Percentiles rank a stretch among this genome's conserved stretches.
These are phyloP conservation scores for Alviniconcha marisindica DNA, from an alignment of 1,140 invertebrate genomes.

Conservation along the genomic window DNA sequence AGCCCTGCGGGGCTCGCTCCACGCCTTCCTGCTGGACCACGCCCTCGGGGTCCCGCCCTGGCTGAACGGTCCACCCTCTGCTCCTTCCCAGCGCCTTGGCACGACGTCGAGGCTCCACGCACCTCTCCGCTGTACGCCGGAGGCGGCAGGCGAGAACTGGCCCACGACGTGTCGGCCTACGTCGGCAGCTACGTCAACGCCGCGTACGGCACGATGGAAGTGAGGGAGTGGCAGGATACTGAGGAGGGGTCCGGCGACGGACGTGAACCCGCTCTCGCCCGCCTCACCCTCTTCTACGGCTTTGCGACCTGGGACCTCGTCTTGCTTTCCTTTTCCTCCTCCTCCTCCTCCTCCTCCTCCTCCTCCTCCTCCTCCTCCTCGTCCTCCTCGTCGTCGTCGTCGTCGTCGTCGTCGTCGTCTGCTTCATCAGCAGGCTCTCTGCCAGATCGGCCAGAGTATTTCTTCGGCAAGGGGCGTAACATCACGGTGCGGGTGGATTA, in stretches of 20 bases:
- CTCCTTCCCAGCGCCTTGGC: conserved; percentile 57
- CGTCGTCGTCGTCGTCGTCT: background rate
- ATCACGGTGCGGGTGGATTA: conserved; percentile 36
- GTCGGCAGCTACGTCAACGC: conserved; percentile 38
- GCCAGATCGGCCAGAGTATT: conserved; percentile 37
- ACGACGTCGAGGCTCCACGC: background rate
- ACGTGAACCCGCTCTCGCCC: background rate
- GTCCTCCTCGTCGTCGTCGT: background rate
- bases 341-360: background rate
- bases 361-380: background rate
- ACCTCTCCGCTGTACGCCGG: background rate
- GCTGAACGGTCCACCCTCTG: conserved; percentile 56
- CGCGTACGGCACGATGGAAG: conserved; percentile 25
- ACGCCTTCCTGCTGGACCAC: conserved; percentile 52
- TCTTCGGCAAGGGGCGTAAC: conserved; percentile 48
- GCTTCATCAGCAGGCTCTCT: background rate
- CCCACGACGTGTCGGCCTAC: conserved; percentile 36
- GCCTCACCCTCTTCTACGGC: conserved; percentile 45
- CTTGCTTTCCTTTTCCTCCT: background rate
- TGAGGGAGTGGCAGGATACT: background rate
- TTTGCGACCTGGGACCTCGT: conserved; percentile 47
- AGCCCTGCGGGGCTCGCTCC: conserved; percentile 44
- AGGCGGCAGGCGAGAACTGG: conserved; percentile 3
- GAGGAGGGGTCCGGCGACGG: background rate
- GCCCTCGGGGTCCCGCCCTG: conserved; percentile 46